A percentile compares a stretch with the other conserved stretches of the same genome.
These are phyloP conservation scores for Poeciliopsis presidionis DNA, from an alignment of 2,797 vertebrate species.

Conservation along the genomic window DNA sequence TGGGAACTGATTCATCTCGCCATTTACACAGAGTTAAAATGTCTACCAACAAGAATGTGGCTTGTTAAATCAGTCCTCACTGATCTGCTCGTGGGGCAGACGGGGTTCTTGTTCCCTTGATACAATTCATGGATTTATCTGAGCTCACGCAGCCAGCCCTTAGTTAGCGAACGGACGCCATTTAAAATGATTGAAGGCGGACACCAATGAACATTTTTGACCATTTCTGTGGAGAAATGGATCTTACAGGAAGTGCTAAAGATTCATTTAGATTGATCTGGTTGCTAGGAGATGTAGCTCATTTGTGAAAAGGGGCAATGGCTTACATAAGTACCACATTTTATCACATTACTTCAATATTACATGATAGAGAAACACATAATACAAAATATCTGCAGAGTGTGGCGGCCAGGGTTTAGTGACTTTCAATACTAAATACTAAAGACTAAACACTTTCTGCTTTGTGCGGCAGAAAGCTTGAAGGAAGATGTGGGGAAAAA, in stretches of 20 bases:
- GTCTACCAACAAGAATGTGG: slow-evolving; percentile 4
- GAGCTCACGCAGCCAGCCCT: background rate
- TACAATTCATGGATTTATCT: slow-evolving; percentile 5
- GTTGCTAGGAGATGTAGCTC: slow-evolving; percentile 3
- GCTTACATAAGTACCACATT: background rate
- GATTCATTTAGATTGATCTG: background rate
- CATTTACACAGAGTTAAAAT: slow-evolving; percentile 30
- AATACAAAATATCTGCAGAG: too few species aligned
- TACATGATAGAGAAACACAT: background rate
- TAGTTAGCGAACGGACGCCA: background rate
- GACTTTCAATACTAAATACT: too few species aligned
- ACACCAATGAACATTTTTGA: background rate
- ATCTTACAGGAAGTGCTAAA: background rate
- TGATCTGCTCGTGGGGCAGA: slow-evolving; percentile 11
- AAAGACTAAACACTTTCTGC: too few species aligned
- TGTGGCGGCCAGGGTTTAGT: too few species aligned
- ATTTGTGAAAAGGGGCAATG: background rate
- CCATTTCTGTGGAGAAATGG: slow-evolving; percentile 2
- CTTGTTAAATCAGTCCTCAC: slow-evolving; percentile 14
- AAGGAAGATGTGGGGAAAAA: too few species aligned
- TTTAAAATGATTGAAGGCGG: background rate
- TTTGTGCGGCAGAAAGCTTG: too few species aligned
- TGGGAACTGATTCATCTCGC: slow-evolving; percentile 39
- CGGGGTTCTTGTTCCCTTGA: background rate
- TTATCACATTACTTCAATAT: background rate